These are phyloP conservation scores for Harpagifer antarcticus DNA, from an alignment of 2,797 vertebrate genomes.

Conservation along the genomic window DNA sequence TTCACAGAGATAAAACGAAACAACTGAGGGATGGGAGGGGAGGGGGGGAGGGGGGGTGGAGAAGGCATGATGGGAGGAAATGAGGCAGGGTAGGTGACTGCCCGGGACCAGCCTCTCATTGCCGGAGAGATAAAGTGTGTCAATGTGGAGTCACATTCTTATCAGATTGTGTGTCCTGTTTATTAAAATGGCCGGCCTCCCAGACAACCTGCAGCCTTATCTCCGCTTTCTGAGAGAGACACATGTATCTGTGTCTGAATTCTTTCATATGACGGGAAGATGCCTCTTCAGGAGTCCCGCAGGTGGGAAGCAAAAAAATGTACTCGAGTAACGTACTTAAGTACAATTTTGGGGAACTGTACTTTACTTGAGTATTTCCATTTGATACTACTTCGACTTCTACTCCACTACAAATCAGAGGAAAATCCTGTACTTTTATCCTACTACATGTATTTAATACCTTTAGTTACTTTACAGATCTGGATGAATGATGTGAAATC, in stretches of 20 bases:
- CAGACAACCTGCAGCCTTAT: conserved; percentile 27
- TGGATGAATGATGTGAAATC: too few species aligned
- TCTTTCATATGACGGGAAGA: conserved; percentile 19
- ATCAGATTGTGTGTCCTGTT: conserved; percentile 85
- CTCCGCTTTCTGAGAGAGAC: conserved; percentile 27
- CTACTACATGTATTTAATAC: too few species aligned
- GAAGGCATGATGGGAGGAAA: conserved; percentile 48
- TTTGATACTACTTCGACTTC: too few species aligned
- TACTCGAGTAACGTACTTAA: too few species aligned
- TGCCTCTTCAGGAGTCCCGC: not conserved
- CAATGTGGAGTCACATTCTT: conserved; percentile 82
- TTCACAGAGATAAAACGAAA: conserved; percentile 91
- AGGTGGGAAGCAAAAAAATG: not conserved
- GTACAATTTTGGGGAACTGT: too few species aligned
- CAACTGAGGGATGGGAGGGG: conserved; percentile 78
- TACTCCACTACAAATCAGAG: too few species aligned
- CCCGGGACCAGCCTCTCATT: conserved; percentile 68
- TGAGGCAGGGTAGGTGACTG: conserved; percentile 68
- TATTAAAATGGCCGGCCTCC: conserved; percentile 80
- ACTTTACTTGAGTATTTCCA: too few species aligned
- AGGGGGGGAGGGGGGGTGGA: not conserved
- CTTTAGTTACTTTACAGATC: too few species aligned
- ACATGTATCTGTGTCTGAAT: conserved; percentile 40
- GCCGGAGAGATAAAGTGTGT: conserved; percentile 85
- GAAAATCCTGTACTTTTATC: too few species aligned